These are phyloP conservation scores for Phocoena sinus DNA, from an alignment of 2,113 vertebrate genomes.

Conservation along the genomic window DNA sequence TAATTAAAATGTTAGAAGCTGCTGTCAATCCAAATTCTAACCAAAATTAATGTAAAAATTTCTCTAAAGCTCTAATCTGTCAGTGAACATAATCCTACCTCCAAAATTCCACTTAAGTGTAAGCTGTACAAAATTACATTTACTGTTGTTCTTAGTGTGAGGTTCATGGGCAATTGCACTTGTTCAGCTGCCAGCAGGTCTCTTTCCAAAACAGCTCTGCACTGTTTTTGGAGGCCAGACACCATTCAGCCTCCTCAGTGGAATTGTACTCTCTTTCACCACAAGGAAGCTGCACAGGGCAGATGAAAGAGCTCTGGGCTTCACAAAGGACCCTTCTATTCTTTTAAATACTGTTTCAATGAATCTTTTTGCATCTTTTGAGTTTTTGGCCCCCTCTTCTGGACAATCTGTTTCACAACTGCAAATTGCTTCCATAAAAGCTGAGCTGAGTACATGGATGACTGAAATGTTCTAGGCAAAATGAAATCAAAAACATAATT, in stretches of 20 bases:
- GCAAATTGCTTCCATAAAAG: background rate
- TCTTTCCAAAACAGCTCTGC: background rate
- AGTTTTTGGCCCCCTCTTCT: background rate
- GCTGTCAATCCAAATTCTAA: background rate
- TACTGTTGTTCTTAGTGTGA: background rate
- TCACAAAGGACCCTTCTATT: background rate
- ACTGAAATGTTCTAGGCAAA: background rate
- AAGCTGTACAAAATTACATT: background rate
- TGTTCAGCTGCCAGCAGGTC: background rate
- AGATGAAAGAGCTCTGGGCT: background rate
- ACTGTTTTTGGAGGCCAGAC: background rate
- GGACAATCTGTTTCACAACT: background rate
- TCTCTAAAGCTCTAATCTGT: background rate
- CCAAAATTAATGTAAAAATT: background rate
- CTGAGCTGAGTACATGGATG: background rate
- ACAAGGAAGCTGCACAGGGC: background rate
- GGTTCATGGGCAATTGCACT: background rate
- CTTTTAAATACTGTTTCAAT: background rate
- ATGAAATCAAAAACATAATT: background rate
- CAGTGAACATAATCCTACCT: background rate
- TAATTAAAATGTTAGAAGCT: background rate
- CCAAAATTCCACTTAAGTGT: background rate
- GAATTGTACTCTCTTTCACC: fast-evolving
- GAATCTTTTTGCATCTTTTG: background rate
- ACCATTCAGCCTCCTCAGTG: background rate